Evolutionary conservation across 1,140 invertebrate genomes (phyloP), one percentile per base, ranked within the genome.

Genomic region (Frieseomelitta varia): DNA sequence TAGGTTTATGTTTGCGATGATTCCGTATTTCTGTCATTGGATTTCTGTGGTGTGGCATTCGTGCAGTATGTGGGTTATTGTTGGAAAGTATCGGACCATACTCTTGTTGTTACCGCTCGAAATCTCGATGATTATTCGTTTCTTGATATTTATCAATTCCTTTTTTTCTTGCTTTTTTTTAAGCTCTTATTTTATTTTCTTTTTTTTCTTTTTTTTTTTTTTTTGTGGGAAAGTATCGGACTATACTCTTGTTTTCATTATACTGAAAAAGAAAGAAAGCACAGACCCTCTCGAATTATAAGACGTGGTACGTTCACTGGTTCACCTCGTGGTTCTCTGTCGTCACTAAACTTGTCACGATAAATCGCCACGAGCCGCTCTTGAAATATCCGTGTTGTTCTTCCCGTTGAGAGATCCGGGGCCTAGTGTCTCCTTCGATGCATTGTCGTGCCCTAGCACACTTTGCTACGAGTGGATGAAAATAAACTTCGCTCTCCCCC

Each of bases 401-500:
- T 56, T 67, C 24, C 27, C 61, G 69, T n/a, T 24, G 61, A 81
- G 61, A 39, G 79, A 74, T 65, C 21, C 69, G 39, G 21, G 34
- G 68, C 21, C 51, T 39, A 63, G 21, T 17, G 51, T 51, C 63
- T 34, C 15, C 27, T n/a, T 51, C 72, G 80, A 56, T 81, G 72
- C 80, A 81, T 67, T 76, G 61, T 67, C 67, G 61, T 76, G 27
- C 69, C 34, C 69, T n/a, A 27, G 39, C 39, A 12, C 39, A 51
- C 21, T 15, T 34, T 53, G 19, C 14, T 6, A 14, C n/a, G 8
- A 58, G n/a, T 55, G 67, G 75, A 83, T 75, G 39, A 88, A 88
- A 88, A 88, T 88, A 88, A 88, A 88, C 87, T 53, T 65, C 19
- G 4, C 19, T 79, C 72, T 67, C 30, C 67, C 4, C 68, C 55